Conservation (phyloP, 2,888 invertebrate genomes). For the Metacarcinus magister region DNA sequence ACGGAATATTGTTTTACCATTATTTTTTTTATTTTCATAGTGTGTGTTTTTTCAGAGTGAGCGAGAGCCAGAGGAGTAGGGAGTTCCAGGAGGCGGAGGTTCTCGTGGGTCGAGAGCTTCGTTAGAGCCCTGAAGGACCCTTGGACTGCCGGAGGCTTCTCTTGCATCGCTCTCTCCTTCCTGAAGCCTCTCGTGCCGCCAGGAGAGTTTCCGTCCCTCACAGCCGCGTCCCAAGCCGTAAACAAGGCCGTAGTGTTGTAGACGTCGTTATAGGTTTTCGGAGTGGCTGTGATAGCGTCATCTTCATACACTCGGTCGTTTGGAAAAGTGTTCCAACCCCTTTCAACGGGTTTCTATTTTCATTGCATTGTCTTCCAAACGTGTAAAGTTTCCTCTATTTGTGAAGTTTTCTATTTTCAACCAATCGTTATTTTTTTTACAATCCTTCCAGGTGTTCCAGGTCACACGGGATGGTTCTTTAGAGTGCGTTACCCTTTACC, state of each 20-base stretch:
- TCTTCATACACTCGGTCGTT: too few species aligned
- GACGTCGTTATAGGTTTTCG: too few species aligned
- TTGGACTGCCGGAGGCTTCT: neutral
- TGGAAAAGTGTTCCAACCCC: too few species aligned
- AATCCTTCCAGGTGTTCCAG: neutral
- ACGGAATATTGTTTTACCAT: neutral
- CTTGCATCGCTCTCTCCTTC: neutral
- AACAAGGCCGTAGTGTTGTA: neutral
- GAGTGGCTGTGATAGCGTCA: too few species aligned
- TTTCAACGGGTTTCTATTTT: too few species aligned
- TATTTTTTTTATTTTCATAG: neutral
- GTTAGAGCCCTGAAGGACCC: constrained; percentile 26
- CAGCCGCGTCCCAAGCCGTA: neutral
- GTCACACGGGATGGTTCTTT: neutral
- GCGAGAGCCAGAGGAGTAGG: neutral
- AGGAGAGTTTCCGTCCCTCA: neutral
- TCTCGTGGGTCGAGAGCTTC: neutral
- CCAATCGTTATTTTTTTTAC: neutral
- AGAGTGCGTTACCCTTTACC: neutral
- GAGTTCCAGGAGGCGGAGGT: too few species aligned
- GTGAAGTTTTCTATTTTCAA: too few species aligned
- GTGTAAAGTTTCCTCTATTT: too few species aligned
- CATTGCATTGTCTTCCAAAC: too few species aligned
- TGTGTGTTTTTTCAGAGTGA: neutral
- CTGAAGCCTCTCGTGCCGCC: neutral